Evolutionary conservation across 2,888 invertebrate genomes (phyloP).

Genomic region (Dichetophora obliterata): DNA sequence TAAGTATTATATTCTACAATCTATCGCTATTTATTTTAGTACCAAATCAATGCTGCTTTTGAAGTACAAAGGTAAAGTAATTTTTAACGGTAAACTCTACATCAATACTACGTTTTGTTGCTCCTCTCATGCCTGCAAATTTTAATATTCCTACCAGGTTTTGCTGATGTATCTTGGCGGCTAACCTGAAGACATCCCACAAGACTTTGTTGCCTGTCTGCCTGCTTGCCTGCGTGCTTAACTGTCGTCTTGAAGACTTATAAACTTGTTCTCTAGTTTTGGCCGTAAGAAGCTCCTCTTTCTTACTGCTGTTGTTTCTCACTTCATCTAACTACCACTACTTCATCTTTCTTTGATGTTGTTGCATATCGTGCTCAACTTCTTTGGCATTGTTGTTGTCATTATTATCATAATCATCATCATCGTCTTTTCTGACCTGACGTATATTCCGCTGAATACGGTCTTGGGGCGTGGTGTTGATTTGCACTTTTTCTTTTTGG

Average conservation of each 20-base stretch:
- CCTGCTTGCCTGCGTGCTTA: neutral
- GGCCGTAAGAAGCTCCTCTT: neutral
- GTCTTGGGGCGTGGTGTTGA: constrained; percentile 29
- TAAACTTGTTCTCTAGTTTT: neutral
- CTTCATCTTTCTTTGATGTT: constrained; percentile 49
- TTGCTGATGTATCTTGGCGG: neutral
- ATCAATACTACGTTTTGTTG: too few species aligned
- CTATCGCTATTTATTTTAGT: too few species aligned
- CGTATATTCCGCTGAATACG: constrained; percentile 16
- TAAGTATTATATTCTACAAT: too few species aligned
- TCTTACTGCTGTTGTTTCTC: constrained; percentile 34
- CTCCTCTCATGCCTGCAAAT: too few species aligned
- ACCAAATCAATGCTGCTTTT: too few species aligned
- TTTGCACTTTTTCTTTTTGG: constrained; percentile 22
- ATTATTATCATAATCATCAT: constrained; percentile 27
- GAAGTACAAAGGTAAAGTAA: too few species aligned
- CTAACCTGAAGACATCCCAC: constrained; percentile 27
- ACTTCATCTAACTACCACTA: constrained; percentile 55
- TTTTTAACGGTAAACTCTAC: too few species aligned
- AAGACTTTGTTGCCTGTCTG: neutral
- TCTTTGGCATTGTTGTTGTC: constrained; percentile 38
- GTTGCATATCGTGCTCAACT: constrained; percentile 39
- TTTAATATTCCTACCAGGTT: constrained; percentile 20
- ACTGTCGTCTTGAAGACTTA: neutral
- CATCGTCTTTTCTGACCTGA: constrained; percentile 9